phyloP scores from a whole-genome alignment of 2,113 vertebrate genomes.

The Hippocampus mohnikei region DNA sequence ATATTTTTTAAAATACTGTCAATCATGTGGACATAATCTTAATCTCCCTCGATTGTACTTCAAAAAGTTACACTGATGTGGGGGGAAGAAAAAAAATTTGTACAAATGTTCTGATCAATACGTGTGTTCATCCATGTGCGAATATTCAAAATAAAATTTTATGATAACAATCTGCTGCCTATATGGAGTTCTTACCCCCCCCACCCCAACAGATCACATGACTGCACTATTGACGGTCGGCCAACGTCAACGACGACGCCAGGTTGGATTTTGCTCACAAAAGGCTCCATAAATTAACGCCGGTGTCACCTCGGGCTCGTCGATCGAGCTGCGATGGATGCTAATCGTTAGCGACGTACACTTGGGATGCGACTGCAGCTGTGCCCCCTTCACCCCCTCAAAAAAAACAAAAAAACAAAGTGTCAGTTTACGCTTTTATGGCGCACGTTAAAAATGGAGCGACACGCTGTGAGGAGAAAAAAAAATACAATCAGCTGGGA shows the following conservation, averaged over 20 bases:
- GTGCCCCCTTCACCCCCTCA: conserved; percentile 42
- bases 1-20: neutral
- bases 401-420: conserved; percentile 37
- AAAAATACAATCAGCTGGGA: conserved; percentile 52
- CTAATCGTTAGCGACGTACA: conserved; percentile 41
- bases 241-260: conserved; percentile 60
- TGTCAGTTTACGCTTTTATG: conserved; percentile 64
- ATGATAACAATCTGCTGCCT: conserved; percentile 72
- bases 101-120: conserved; percentile 77
- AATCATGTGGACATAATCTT: conserved; percentile 59
- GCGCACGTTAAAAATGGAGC: conserved; percentile 49
- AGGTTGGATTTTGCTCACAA: conserved; percentile 10
- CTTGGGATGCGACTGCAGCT: conserved; percentile 58
- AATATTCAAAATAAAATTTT: conserved; percentile 94
- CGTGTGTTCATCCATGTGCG: conserved; percentile 87
- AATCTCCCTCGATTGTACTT: conserved; percentile 79
- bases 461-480: neutral
- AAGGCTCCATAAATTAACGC: conserved; percentile 50
- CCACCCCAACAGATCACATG: neutral
- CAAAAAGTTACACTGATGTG: conserved; percentile 82
- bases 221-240: conserved; percentile 4
- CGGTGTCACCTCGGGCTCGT: conserved; percentile 41
- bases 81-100: conserved; percentile 77
- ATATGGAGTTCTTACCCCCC: conserved; percentile 11
- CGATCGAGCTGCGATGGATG: conserved; percentile 52